These are phyloP conservation scores for Eulithis testata DNA, from an alignment of 2,888 invertebrate species.

Conservation along the genomic window DNA sequence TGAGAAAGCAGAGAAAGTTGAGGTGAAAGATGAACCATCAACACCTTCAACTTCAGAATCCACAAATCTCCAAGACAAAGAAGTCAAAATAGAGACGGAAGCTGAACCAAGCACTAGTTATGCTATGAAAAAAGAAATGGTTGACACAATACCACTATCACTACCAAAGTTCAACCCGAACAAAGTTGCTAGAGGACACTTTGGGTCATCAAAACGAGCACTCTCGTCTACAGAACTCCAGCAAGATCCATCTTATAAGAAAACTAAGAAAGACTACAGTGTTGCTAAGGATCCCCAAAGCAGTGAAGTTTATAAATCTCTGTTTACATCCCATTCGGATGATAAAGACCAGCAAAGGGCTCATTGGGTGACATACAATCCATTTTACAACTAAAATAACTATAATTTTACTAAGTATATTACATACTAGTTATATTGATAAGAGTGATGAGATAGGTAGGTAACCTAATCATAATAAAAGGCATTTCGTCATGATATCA, in stretches of 20 bases:
- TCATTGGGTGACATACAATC: constrained; percentile 99
- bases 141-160: constrained; percentile 75
- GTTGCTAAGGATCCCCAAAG: constrained; percentile 96
- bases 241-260: constrained; percentile 89
- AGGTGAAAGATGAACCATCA: constrained; percentile 52
- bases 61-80: constrained; percentile 47
- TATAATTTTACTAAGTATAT: neutral
- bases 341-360: constrained; percentile 95
- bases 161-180: constrained; percentile 77
- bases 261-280: constrained; percentile 91
- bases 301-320: constrained; percentile 96
- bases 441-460: neutral
- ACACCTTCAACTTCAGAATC: constrained; percentile 44
- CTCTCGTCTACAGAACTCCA: constrained; percentile 63
- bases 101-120: constrained; percentile 62
- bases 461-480: constrained; percentile 12
- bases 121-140: constrained; percentile 70
- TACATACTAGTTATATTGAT: neutral
- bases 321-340: constrained; percentile 95
- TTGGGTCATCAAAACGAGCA: constrained; percentile 75
- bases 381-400: constrained; percentile 90
- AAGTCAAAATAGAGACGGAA: constrained; percentile 69
- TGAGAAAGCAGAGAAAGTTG: constrained; percentile 56
- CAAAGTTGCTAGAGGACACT: constrained; percentile 72
- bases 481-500: constrained; percentile 10